Base-by-base conservation (phyloP, 2,113 vertebrate genomes). In the Lipotes vexillifer region DNA sequence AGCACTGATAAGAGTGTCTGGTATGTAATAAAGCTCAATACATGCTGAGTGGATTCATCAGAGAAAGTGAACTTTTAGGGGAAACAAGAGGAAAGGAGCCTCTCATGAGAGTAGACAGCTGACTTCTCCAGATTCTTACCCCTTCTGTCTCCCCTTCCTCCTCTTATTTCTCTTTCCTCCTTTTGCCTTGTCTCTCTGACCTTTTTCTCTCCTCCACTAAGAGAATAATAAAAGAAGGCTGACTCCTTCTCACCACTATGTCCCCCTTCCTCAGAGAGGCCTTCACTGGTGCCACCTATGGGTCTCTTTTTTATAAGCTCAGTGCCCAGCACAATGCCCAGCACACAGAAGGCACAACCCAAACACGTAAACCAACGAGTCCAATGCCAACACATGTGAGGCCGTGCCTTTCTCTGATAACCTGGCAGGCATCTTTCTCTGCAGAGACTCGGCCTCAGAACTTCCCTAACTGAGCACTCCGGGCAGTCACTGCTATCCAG, bases 351-450 rank as follows among this genome's bases (percentile, higher is more conserved):
- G 55, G 77, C 25, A 46, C n/a, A 33, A 31, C 41, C 10, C 21
- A 6, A 38, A 61, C 52, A 25, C 2, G 10, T 17, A 27, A 88
- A 71, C 14, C 74, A 33, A 6, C 7, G 20, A 41, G 44, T 18
- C 57, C 4, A 17, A 41, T 10, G 31, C 38, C 18, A 8, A 12
- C 5, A 15, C 4, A 0, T 0, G 1, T 59, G 6, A 0, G 0
- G 3, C 57, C 29, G 6, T 8, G 31, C 29, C 78, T 69, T 74
- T 29, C 57, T 85, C 29, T 31, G 9, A 4, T 11, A 21, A 10
- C 29, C 23, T 38, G 59, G 44, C 10, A 55, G 6, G 7, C 41
- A 55, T 18, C 71, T 78, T 85, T 90, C 25, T 77, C 31, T 63
- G 23, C 31, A 44, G 17, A 44, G 33, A 65, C 41, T 69, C 6